Conservation (phyloP, 2,888 invertebrate species). For the Caenorhabditis panamensis region DNA sequence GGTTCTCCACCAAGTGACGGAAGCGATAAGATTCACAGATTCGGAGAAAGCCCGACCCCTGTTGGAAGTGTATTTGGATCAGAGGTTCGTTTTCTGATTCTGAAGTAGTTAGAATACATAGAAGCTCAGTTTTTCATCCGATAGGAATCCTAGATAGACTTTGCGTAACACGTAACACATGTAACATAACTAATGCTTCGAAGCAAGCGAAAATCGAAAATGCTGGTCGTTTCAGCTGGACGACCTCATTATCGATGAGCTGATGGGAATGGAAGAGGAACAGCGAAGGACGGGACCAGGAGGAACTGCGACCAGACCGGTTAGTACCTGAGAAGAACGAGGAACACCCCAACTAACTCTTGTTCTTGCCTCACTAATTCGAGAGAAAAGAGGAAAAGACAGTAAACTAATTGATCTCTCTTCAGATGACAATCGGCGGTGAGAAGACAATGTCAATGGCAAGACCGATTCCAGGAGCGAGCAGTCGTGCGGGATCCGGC, state of each 20-base stretch:
- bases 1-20: slow-evolving; percentile 63
- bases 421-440: slow-evolving; percentile 76
- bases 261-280: slow-evolving; percentile 66
- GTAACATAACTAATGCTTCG: not conserved
- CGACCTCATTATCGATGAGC: slow-evolving; percentile 81
- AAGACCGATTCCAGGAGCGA: slow-evolving; percentile 68
- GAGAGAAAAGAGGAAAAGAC: slow-evolving; percentile 2
- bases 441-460: slow-evolving; percentile 70
- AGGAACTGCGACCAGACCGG: slow-evolving; percentile 45
- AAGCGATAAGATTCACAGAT: slow-evolving; percentile 66
- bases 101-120: too few species aligned
- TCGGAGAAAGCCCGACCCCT: slow-evolving; percentile 68
- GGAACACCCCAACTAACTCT: slow-evolving; percentile 1
- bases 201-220: slow-evolving; percentile 3
- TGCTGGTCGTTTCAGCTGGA: slow-evolving; percentile 66
- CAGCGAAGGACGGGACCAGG: slow-evolving; percentile 15
- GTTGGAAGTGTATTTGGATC: slow-evolving; percentile 39
- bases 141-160: too few species aligned
- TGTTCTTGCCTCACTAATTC: slow-evolving; percentile 21
- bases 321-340: slow-evolving; percentile 32
- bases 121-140: too few species aligned
- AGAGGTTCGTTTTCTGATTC: slow-evolving; percentile 42
- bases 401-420: slow-evolving; percentile 7
- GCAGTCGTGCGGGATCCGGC: slow-evolving; percentile 68
- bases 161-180: slow-evolving; percentile 4